phyloP scores from a whole-genome alignment of 2,797 vertebrate species.

The Amphiprion clarkii region DNA sequence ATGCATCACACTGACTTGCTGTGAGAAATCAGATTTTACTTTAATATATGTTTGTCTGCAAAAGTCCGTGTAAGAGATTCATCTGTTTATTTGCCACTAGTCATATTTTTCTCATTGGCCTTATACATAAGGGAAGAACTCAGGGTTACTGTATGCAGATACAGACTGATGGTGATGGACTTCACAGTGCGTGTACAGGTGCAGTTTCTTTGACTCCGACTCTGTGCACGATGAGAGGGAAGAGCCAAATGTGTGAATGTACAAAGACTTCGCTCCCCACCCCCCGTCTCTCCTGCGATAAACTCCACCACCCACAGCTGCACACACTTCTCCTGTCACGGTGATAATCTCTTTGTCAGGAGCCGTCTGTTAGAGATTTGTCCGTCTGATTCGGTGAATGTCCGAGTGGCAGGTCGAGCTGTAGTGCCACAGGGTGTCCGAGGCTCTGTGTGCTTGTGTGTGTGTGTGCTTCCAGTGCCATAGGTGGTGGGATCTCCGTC shows the following conservation, averaged over 20 bases:
- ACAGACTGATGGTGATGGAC: constrained; percentile 14
- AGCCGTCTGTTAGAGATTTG: constrained; percentile 94
- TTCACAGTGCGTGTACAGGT: neutral
- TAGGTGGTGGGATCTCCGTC: constrained; percentile 91
- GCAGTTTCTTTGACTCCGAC: constrained; percentile 51
- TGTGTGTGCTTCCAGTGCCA: constrained; percentile 67
- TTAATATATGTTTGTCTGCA: neutral
- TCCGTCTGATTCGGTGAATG: constrained; percentile 89
- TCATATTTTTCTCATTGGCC: neutral
- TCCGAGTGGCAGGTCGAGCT: constrained; percentile 89
- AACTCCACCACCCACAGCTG: constrained; percentile 79
- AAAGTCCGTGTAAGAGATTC: neutral
- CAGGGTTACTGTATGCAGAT: neutral
- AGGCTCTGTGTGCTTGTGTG: constrained; percentile 42
- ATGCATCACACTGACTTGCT: too few relatives aligned
- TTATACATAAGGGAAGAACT: neutral
- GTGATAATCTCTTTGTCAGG: constrained; percentile 95
- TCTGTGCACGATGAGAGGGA: constrained; percentile 24
- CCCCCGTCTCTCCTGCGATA: constrained; percentile 42
- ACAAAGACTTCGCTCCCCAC: constrained; percentile 45
- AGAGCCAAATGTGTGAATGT: constrained; percentile 70
- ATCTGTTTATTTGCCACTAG: neutral
- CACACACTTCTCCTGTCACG: constrained; percentile 86
- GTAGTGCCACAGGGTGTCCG: constrained; percentile 78
- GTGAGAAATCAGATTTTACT: neutral